These are phyloP conservation scores for Bufo bufo DNA, from an alignment of 2,113 vertebrate genomes.

Conservation along the genomic window DNA sequence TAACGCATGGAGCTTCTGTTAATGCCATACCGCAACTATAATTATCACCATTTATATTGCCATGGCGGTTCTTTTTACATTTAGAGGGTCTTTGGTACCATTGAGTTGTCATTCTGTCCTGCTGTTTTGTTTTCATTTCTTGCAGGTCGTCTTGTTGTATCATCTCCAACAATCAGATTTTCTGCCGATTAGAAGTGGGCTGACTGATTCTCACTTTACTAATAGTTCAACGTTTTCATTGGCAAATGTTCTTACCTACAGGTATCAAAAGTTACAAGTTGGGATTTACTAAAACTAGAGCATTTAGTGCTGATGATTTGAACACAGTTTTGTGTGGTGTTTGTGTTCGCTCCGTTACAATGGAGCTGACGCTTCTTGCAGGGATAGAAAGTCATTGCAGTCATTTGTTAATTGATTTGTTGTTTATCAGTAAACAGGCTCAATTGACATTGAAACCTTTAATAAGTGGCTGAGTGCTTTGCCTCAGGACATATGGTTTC, in stretches of 20 bases:
- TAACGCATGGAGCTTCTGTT: neutral
- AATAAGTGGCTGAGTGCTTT: conserved; percentile 17
- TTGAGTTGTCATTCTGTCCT: too few species aligned
- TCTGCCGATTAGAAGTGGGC: too few species aligned
- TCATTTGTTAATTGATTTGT: conserved; percentile 44
- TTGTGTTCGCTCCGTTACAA: neutral
- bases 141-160: too few species aligned
- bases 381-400: neutral
- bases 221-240: neutral
- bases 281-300: too few species aligned
- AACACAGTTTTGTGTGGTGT: neutral
- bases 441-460: conserved; percentile 34
- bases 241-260: neutral
- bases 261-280: neutral
- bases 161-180: too few species aligned
- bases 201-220: too few species aligned
- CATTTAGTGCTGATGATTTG: neutral
- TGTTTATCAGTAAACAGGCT: conserved; percentile 39
- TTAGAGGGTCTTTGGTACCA: too few species aligned
- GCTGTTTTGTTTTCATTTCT: too few species aligned
- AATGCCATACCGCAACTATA: neutral
- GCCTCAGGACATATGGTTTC: conserved; percentile 20
- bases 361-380: conserved; percentile 9
- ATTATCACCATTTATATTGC: neutral
- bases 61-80: too few species aligned